Base-by-base conservation (phyloP, 2,888 invertebrate species). In the Calliopum simillimum region DNA sequence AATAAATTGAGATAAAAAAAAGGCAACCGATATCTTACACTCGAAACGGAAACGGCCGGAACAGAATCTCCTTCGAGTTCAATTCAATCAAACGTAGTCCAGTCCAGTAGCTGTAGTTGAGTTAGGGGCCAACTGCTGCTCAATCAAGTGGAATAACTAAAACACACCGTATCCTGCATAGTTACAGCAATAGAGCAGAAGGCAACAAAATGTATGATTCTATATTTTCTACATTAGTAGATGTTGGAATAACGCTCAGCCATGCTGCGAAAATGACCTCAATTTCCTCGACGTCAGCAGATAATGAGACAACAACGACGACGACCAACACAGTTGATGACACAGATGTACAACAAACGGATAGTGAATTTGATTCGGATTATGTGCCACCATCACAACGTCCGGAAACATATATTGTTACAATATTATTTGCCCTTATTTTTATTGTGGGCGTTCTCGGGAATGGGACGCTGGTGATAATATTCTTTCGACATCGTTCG, bases 401-500 rank as follows among this genome's bases (percentile, higher is more conserved):
- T 14, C 92, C 92, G 0, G 95, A 95, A 87, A 96, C 96, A 0
- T 94, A 95, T 84, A 91, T 96, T 69, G 94, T 96, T 2, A 96
- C 96, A 0, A 87, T 93, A 1, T 86, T 97, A n/a, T 97, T 96
- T 82, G 91, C 92, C 12, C 86, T 96, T 63, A 95, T 97, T 77
- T 95, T 97, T 82, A 87, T 96, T 43, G 92, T 96, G 63, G 97
- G 97, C 3, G 93, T 96, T 0, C 88, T 96, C 5, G 97, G 97
- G 59, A 97, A 97, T 83, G 96, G 96, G 2, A 94, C 94, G 0
- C 87, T 97, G 61, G 94, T 97, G 33, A 90, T 93, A 55, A 95
- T 95, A 19, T 94, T 97, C 78, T 87, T 94, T 51, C 88, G 93
- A 41, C 94, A 97, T 84, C 91, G 94, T 81, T 92, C 92, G 69